Evolutionary conservation across 2,888 invertebrate species (phyloP), one percentile per base, ranked within the genome.

Genomic region (Lottia gigantea): DNA sequence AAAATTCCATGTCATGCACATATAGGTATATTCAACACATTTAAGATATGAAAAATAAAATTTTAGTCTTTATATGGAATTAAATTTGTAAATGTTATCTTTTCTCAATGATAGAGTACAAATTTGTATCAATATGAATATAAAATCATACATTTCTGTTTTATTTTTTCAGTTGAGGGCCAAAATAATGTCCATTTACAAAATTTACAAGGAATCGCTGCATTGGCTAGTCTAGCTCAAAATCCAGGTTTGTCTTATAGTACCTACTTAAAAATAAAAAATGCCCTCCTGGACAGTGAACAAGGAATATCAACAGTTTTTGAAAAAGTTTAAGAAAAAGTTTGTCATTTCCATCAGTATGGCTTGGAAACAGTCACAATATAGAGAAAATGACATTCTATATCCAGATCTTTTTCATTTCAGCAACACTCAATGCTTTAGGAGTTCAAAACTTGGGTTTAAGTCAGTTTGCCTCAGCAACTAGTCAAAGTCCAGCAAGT

Each of bases 361-460:
- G 19, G 19, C 25, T 46, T 26, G 16, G 23, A 46, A 45, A 64
- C 25, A 45, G 45, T 19, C 45, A 46, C 25, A 46, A 11, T 40
- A 6, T 40, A 40, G 6, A 8, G 11, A 40, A 6, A 11, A 40
- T 31, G 31, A 11, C 7, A 8, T 40, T 6, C 40, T 8, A 8
- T 40, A 40, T 40, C 11, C 40, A 8, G 11, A 8, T 6, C 40
- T 40, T 4, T 40, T 68, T 25, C 70, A 66, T 67, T 64, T 46
- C 72, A 78, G 78, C 74, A 68, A 71, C 76, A 45, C 68, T 79
- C n/a, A 78, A 76, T 70, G 72, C 78, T 16, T 64, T 79, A 61
- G 75, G 78, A 64, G 93, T 96, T 91, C 96, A 96, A 91, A 95
- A 95, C 90, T 90, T 96, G 88, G 95, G 96, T 70, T 91, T 96